Base-by-base conservation (phyloP, 2,113 vertebrate genomes). In the Phrynocephalus versicolor region DNA sequence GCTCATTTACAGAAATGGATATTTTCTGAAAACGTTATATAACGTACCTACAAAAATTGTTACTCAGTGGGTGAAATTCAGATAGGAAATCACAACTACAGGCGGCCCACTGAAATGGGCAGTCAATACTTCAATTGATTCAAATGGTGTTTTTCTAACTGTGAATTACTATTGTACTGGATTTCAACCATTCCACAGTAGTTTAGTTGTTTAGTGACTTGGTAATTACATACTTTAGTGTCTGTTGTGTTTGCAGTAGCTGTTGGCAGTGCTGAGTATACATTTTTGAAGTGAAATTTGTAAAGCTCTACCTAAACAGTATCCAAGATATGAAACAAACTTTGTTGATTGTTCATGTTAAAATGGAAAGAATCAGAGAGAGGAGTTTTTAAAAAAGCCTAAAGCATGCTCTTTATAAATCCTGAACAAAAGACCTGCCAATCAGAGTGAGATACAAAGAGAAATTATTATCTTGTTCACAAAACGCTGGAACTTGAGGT, bases 401-500 rank as follows among this genome's bases (percentile, higher is more conserved):
- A 6, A 30, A 79, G 77, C 30, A 37, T 64, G 39, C 23, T 33
- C 55, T 51, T 73, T 55, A 64, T 73, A 73, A 64, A 25, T 9
- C 33, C 37, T 65, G 58, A 85, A 80, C 76, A 85, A 85, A 79
- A 64, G 67, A 74, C 70, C 55, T 81, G 69, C n/a, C 57, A 85
- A 58, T 78, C 33, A 57, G 62, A 58, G 39, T 81, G 39, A 80
- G 21, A 51, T 71, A 81, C 58, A 86, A 84, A 86, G 10, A 80
- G 57, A 80, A 86, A 86, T 73, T 65, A 77, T 69, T 77, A n/a
- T 73, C 30, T 79, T n/a, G 3, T 8, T 35, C 69, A 55, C 23
- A 73, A 73, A 72, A 13, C 37, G n/a, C 15, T 27, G 60, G 55
- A 60, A 80, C 79, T 37, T 55, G n/a, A 16, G 78, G 58, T 67